phyloP scores from a whole-genome alignment of 2,113 vertebrate genomes.

The Larimichthys polyactis region DNA sequence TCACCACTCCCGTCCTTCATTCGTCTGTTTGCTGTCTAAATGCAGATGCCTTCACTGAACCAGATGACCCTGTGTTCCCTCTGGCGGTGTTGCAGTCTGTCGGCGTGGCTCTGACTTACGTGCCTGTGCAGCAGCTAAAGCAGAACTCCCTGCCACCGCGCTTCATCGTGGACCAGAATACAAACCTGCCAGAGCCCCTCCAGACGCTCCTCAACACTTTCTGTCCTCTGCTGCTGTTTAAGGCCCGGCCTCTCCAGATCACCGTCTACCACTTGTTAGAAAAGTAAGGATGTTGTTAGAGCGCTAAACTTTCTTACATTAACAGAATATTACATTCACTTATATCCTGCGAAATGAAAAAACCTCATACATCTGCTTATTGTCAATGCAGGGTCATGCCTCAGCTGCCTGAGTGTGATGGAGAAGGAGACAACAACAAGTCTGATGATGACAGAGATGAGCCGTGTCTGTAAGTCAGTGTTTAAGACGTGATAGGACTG shows the following conservation, averaged over 20 bases:
- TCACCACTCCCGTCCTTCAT: not conserved
- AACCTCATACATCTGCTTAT: not conserved
- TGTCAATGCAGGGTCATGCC: constrained; percentile 89
- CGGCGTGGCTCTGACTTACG: constrained; percentile 88
- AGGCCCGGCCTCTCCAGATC: constrained; percentile 91
- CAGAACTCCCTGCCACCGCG: constrained; percentile 89
- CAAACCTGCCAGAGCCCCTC: constrained; percentile 89
- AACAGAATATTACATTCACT: no score
- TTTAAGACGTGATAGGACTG: not conserved
- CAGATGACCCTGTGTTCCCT: constrained; percentile 82
- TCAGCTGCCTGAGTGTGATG: constrained; percentile 92
- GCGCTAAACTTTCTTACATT: not conserved
- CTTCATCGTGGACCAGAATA: constrained; percentile 90
- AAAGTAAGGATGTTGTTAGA: constrained; percentile 86
- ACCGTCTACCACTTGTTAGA: constrained; percentile 90
- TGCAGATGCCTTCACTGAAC: constrained; percentile 83
- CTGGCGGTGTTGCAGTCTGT: constrained; percentile 86
- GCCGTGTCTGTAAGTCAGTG: constrained; percentile 87
- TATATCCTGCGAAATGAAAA: not conserved
- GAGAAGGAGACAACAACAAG: constrained; percentile 87
- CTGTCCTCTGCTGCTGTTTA: constrained; percentile 90
- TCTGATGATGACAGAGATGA: constrained; percentile 93
- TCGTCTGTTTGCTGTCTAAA: constrained; percentile 12
- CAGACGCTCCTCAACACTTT: constrained; percentile 94
- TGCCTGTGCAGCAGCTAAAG: constrained; percentile 89